Evolutionary conservation across 1,140 invertebrate genomes (phyloP).

Genomic region (Ditylenchus dipsaci): DNA sequence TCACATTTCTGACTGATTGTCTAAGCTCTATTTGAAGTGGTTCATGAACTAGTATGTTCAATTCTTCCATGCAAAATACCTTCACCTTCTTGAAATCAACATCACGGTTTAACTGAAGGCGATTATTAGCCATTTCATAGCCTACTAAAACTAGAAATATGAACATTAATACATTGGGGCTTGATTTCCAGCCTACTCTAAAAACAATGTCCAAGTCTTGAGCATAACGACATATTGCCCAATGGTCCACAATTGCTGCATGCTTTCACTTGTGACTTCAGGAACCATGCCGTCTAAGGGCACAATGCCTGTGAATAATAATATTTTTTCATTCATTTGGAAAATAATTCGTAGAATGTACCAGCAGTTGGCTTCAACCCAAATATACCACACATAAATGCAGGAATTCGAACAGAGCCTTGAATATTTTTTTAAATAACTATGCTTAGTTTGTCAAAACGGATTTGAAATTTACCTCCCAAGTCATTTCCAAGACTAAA

Average conservation of each 20-base stretch:
- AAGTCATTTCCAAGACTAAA: constrained; percentile 90
- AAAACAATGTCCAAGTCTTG: constrained; percentile 60
- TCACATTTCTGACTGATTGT: constrained; percentile 27
- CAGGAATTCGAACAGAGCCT: constrained; percentile 88
- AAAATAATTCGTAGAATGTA: neutral
- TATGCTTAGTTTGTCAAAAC: too few species aligned
- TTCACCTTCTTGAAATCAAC: constrained; percentile 40
- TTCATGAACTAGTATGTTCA: constrained; percentile 28
- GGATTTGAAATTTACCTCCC: constrained; percentile 60
- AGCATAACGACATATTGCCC: constrained; percentile 83
- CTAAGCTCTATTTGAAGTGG: constrained; percentile 20
- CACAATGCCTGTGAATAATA: constrained; percentile 17
- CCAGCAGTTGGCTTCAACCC: constrained; percentile 83
- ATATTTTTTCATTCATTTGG: constrained; percentile 34
- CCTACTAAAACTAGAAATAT: constrained; percentile 47
- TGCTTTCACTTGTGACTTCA: constrained; percentile 10
- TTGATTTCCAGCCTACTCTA: neutral
- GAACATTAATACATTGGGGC: constrained; percentile 1
- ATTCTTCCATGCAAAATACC: constrained; percentile 55
- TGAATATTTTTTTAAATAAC: too few species aligned
- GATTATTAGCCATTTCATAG: constrained; percentile 32
- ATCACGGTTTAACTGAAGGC: constrained; percentile 37
- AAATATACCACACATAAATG: constrained; percentile 88
- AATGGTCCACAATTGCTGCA: constrained; percentile 59
- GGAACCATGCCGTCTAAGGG: constrained; percentile 39